phyloP scores from a whole-genome alignment of 2,888 invertebrate genomes.

The Parnassius mnemosyne region DNA sequence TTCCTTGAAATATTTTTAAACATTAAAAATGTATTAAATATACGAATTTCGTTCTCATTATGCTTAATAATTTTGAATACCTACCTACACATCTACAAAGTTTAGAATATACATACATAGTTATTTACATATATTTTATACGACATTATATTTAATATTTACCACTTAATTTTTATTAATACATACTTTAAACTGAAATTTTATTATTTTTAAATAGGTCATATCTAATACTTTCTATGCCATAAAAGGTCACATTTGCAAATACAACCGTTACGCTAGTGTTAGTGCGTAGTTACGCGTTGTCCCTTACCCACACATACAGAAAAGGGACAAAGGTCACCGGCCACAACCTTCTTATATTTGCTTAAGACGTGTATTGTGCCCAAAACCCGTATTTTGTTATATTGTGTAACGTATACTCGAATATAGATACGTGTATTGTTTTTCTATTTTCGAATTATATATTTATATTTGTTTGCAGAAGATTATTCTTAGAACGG shows the following conservation, averaged over 20 bases:
- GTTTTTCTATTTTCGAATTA: not conserved
- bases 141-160: too few relatives aligned
- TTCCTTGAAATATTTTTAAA: too few relatives aligned
- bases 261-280: constrained; percentile 62
- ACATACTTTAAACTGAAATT: too few relatives aligned
- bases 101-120: too few relatives aligned
- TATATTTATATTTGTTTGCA: not conserved
- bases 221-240: constrained; percentile 31
- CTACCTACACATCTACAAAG: too few relatives aligned
- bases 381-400: constrained; percentile 54
- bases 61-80: too few relatives aligned
- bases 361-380: constrained; percentile 77
- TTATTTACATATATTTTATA: too few relatives aligned
- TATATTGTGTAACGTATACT: constrained; percentile 31
- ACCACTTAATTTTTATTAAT: too few relatives aligned
- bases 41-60: too few relatives aligned
- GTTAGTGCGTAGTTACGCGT: constrained; percentile 53
- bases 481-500: too few relatives aligned
- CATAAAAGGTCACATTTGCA: constrained; percentile 72
- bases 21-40: too few relatives aligned
- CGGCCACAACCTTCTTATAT: constrained; percentile 76
- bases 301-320: constrained; percentile 73
- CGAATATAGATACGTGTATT: constrained; percentile 7
- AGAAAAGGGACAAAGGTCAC: constrained; percentile 74
- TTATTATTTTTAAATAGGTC: not conserved